These are phyloP conservation scores for Vireo altiloquus DNA, from an alignment of 2,113 vertebrate species.

Conservation along the genomic window DNA sequence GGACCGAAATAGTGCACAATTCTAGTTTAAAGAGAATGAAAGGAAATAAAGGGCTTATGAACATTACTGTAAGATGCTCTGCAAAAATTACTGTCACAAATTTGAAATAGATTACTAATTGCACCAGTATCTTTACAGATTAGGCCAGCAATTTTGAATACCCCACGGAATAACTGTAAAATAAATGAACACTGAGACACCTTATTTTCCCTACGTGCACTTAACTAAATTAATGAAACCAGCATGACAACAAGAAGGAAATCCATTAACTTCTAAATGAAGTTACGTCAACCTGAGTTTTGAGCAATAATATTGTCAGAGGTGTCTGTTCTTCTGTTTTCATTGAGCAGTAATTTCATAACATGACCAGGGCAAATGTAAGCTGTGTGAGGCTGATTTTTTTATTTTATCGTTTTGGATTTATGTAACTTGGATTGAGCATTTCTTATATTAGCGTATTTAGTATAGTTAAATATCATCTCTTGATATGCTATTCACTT, in stretches of 20 bases:
- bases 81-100: constrained; percentile 40
- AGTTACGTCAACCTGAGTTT: constrained; percentile 31
- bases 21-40: background rate
- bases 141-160: constrained; percentile 28
- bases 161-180: background rate
- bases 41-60: background rate
- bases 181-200: background rate
- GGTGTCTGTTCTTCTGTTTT: constrained; percentile 16
- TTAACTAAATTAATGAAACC: constrained; percentile 67
- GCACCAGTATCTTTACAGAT: constrained; percentile 51
- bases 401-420: background rate
- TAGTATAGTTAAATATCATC: background rate
- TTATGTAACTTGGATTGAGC: background rate
- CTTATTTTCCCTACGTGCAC: constrained; percentile 29
- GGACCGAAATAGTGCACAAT: background rate
- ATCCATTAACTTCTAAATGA: constrained; percentile 58
- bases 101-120: constrained; percentile 55
- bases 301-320: background rate
- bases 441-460: background rate
- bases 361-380: background rate
- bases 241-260: constrained; percentile 41
- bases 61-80: background rate
- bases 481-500: background rate
- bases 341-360: background rate
- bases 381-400: background rate